Conservation (phyloP, 2,113 vertebrate species). For the Aspiorhynchus laticeps region DNA sequence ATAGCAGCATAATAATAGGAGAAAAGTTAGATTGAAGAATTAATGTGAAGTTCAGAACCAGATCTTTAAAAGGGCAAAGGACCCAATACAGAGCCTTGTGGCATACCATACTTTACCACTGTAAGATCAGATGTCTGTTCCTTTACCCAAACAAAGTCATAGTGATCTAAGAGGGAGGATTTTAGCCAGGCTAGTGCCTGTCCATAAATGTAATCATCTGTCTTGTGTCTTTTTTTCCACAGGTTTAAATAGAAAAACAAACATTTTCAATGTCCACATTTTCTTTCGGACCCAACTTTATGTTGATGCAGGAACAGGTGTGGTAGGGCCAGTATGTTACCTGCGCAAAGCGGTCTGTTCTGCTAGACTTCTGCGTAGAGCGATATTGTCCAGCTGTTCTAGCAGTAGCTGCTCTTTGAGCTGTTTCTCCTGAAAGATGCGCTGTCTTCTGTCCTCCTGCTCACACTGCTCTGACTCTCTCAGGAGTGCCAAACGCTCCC, state of each 20-base stretch:
- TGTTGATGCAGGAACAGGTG: neutral
- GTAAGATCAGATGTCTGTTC: neutral
- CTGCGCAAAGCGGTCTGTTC: constrained; percentile 77
- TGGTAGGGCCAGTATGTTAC: constrained; percentile 63
- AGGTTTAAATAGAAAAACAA: neutral
- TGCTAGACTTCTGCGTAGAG: constrained; percentile 75
- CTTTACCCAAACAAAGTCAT: neutral
- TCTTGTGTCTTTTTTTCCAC: neutral
- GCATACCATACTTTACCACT: neutral
- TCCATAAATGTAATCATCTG: neutral
- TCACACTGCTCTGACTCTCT: constrained; percentile 74
- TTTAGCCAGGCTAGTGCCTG: neutral
- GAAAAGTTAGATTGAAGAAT: neutral
- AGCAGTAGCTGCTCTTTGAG: constrained; percentile 78
- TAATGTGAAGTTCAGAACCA: neutral
- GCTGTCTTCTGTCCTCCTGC: constrained; percentile 79
- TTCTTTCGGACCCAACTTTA: neutral
- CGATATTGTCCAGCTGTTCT: constrained; percentile 80
- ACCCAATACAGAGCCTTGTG: neutral
- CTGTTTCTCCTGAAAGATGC: constrained; percentile 82
- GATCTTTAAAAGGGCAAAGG: neutral
- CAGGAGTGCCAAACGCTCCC: constrained; percentile 80
- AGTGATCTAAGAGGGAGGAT: neutral
- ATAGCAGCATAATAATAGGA: neutral
- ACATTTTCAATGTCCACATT: neutral